Base-by-base conservation (phyloP, 2,113 vertebrate genomes). In the Ovibos moschatus region DNA sequence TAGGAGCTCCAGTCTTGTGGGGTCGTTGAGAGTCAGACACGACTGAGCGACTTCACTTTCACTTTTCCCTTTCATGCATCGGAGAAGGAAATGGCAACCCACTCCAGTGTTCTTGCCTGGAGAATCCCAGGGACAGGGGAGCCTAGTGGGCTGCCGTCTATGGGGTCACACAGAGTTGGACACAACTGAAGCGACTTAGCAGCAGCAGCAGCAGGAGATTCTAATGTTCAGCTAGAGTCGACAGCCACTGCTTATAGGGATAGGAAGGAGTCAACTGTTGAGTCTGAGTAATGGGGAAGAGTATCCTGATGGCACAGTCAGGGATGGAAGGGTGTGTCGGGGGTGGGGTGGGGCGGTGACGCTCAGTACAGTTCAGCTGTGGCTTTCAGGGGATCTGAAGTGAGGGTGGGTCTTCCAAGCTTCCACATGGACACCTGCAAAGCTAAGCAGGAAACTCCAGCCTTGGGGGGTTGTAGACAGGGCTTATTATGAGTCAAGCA, bases 401-500 rank as follows among this genome's bases (percentile, higher is more conserved):
- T 3, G 62, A 58, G 30, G 6, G 16, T 60, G 43, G 15, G 27
- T 13, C 25, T 50, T 16, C 28, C 0, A 2, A 45, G 47, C 14
- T 64, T 60, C 71, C 40, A 2, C 64, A 21, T 17, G 27, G 36
- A 60, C 57, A 57, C 43, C 6, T 21, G 40, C 57, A 58, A 40
- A 45, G 4, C 36, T 23, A 67, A 16, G 62, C 89, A 28, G 87
- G 57, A n/a, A 43, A 7, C 83, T 36, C 17, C 55, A 27, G 67
- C 13, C 12, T 4, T 45, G 50, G 47, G 85, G 30, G 21, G 11
- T 43, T 60, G 11, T 25, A 28, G 53, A 43, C 14, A 30, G 36
- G 28, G 12, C 50, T 21, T 36, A 2, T 36, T 7, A 1, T 1
- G 4, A 36, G 45, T 51, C 7, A 23, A 19, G 4, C 47, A 25